Conservation (phyloP, 2,113 vertebrate genomes). For the Oenanthe melanoleuca region DNA sequence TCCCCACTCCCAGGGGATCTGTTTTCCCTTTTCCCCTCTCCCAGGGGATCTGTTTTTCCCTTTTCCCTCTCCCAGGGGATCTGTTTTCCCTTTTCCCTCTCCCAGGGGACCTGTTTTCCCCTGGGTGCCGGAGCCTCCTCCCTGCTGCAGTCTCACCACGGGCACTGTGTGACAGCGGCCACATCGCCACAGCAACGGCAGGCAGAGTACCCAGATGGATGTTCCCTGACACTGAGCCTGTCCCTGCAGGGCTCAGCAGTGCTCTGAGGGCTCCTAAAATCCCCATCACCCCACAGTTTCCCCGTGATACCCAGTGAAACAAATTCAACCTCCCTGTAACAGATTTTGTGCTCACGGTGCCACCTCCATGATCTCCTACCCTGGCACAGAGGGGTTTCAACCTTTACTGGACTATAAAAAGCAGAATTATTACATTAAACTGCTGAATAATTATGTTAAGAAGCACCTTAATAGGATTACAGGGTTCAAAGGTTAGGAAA, state of each 20-base stretch:
- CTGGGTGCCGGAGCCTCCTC: fast-evolving
- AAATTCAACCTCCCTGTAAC: background rate
- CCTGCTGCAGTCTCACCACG: background rate
- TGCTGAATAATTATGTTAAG: slow-evolving; percentile 20
- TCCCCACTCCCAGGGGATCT: background rate
- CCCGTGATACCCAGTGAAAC: fast-evolving
- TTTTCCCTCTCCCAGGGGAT: background rate
- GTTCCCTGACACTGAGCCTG: fast-evolving
- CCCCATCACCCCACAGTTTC: background rate
- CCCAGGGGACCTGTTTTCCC: background rate
- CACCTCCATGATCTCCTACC: background rate
- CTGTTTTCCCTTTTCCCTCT: fast-evolving
- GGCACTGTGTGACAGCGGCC: background rate
- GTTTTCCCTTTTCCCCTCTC: background rate
- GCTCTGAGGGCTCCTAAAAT: fast-evolving
- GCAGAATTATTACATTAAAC: background rate
- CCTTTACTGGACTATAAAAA: background rate
- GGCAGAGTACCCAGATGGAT: background rate
- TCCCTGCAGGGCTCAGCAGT: background rate
- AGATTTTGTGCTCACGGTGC: background rate
- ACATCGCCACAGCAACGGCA: background rate
- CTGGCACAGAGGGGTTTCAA: background rate
- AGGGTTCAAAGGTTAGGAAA: slow-evolving; percentile 50
- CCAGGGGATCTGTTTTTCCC: background rate
- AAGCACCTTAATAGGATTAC: slow-evolving; percentile 41